A percentile compares a stretch with the other conserved stretches of the same genome.
phyloP scores from a whole-genome alignment of 2,797 vertebrate genomes.

The Champsocephalus gunnari region DNA sequence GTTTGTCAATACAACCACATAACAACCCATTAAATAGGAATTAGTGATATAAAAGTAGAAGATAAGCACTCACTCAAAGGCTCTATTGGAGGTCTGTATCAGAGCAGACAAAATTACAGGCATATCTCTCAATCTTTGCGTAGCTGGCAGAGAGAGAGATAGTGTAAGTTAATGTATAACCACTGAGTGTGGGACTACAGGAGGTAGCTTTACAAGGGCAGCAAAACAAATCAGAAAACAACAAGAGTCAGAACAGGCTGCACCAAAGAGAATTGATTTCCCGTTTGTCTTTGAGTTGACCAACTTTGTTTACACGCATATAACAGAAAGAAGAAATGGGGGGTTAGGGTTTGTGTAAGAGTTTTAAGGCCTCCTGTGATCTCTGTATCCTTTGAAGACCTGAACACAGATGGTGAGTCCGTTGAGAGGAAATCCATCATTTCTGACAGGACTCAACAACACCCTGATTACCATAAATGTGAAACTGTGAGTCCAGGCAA shows the following conservation, averaged over 20 bases:
- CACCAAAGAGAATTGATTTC: slow-evolving; percentile 56
- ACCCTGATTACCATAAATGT: slow-evolving; percentile 62
- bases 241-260: not conserved
- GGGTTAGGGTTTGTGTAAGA: too few species aligned
- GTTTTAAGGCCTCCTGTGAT: slow-evolving; percentile 36
- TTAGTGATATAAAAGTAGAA: not conserved
- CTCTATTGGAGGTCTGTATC: slow-evolving; percentile 13
- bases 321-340: slow-evolving; percentile 8
- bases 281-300: slow-evolving; percentile 43
- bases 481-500: slow-evolving; percentile 47
- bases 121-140: slow-evolving; percentile 15
- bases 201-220: slow-evolving; percentile 25
- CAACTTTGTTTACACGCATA: slow-evolving; percentile 40
- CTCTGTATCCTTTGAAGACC: slow-evolving; percentile 46
- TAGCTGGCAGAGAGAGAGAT: slow-evolving; percentile 1
- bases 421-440: slow-evolving; percentile 77
- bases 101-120: slow-evolving; percentile 23
- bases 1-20: slow-evolving; percentile 16
- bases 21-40: slow-evolving; percentile 31
- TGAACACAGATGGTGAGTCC: slow-evolving; percentile 64
- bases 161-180: slow-evolving; percentile 72
- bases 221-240: slow-evolving; percentile 40
- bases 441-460: slow-evolving; percentile 68
- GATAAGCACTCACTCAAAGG: slow-evolving; percentile 2
- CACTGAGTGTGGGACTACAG: slow-evolving; percentile 10